A percentile compares a stretch with the other conserved stretches of the same genome.
These are phyloP conservation scores for Dolomedes plantarius DNA, from an alignment of 2,888 invertebrate species.

Conservation along the genomic window DNA sequence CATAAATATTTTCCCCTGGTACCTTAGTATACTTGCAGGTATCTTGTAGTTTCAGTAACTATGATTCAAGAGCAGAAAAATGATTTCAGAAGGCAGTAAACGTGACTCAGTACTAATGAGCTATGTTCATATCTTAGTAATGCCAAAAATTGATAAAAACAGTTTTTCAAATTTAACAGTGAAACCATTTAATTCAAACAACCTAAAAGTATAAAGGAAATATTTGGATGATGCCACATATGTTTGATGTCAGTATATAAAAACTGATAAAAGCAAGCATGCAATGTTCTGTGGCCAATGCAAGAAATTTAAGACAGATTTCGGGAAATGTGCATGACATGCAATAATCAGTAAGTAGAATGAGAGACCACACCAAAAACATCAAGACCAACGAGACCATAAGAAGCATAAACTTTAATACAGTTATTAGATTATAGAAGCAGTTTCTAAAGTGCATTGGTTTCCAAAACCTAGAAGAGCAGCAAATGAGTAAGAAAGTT, in stretches of 20 bases:
- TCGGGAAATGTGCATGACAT: conserved; percentile 23
- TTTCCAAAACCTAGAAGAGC: conserved; percentile 20
- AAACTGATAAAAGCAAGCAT: conserved; percentile 19
- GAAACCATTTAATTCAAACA: no score
- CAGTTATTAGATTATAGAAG: not conserved
- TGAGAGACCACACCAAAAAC: conserved; percentile 66
- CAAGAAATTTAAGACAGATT: not conserved
- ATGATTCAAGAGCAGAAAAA: no score
- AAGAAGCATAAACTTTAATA: not conserved
- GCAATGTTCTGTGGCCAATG: conserved; percentile 15
- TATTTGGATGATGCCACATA: conserved; percentile 68
- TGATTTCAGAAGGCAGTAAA: no score
- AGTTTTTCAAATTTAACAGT: no score
- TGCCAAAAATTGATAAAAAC: no score
- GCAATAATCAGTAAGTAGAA: conserved; percentile 26
- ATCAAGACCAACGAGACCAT: conserved; percentile 38
- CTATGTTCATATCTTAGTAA: no score
- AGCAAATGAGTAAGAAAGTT: not conserved
- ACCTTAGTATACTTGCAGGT: no score
- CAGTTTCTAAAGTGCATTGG: not conserved
- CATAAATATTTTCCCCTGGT: no score
- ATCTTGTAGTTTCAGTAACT: no score
- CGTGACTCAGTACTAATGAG: no score
- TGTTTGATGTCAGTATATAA: conserved; percentile 25
- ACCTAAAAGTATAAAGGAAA: no score